phyloP scores from a whole-genome alignment of 2,113 vertebrate genomes.

The Misgurnus anguillicaudatus region DNA sequence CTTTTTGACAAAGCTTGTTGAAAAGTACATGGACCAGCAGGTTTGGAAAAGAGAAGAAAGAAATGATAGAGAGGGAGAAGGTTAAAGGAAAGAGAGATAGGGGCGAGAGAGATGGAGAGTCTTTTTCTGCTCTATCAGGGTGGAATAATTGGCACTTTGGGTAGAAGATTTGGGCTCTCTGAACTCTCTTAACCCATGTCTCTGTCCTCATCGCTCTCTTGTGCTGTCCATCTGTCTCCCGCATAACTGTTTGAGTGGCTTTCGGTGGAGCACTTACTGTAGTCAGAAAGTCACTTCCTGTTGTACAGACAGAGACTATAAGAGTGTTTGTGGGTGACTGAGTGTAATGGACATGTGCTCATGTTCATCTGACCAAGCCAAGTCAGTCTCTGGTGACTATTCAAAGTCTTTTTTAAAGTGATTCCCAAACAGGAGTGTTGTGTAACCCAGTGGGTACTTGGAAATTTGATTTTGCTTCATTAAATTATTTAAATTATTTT shows the following conservation, averaged over 20 bases:
- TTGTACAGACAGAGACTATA: background rate
- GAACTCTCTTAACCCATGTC: constrained; percentile 9
- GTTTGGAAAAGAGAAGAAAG: constrained; percentile 13
- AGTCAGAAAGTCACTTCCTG: background rate
- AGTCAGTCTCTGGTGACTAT: background rate
- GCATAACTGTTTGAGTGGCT: background rate
- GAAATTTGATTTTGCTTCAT: too few relatives aligned
- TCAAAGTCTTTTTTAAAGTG: background rate
- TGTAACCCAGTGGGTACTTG: too few relatives aligned
- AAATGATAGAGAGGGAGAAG: constrained; percentile 6
- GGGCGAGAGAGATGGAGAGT: constrained; percentile 26
- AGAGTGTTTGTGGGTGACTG: constrained; percentile 19
- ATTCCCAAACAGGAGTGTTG: too few relatives aligned
- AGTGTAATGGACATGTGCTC: background rate
- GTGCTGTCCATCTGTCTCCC: constrained; percentile 4
- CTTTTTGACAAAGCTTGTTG: constrained; percentile 12
- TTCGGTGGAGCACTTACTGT: background rate
- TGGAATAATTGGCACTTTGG: constrained; percentile 59
- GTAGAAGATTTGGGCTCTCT: constrained; percentile 38
- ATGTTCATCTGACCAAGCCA: background rate
- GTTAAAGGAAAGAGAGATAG: constrained; percentile 27
- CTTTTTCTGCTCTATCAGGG: constrained; percentile 54
- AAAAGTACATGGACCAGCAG: constrained; percentile 14
- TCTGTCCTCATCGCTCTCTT: constrained; percentile 15
- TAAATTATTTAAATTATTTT: too few relatives aligned